Conservation (phyloP, 2,113 vertebrate species). For the Myotis brandtii region DNA sequence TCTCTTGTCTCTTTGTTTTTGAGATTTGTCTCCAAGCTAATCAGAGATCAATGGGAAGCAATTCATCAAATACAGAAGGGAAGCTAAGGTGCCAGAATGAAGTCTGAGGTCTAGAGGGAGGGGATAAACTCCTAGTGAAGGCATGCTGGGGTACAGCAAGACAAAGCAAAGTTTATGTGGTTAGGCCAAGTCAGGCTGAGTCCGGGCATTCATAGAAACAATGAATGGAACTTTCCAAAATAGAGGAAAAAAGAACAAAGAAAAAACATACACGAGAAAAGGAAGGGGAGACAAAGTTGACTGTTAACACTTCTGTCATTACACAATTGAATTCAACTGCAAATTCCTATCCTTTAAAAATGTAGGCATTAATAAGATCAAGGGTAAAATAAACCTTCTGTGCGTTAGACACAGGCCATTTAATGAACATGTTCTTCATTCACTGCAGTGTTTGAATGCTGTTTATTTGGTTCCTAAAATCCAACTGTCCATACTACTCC, state of each 20-base stretch:
- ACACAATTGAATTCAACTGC: neutral
- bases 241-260: neutral
- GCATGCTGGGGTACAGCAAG: neutral
- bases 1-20: neutral
- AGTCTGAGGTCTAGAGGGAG: neutral
- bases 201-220: neutral
- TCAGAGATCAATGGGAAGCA: neutral
- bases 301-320: neutral
- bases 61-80: neutral
- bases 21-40: neutral
- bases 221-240: neutral
- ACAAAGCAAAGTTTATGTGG: neutral
- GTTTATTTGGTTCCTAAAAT: neutral
- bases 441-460: neutral
- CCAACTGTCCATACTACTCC: neutral
- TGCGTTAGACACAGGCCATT: neutral
- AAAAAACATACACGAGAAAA: neutral
- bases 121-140: neutral
- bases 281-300: neutral
- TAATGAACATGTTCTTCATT: neutral
- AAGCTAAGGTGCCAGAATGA: neutral
- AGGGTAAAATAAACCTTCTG: neutral
- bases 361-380: neutral
- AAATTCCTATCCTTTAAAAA: neutral
- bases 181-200: neutral